Evolutionary conservation across 2,113 vertebrate genomes (phyloP).

Genomic region (Daboia siamensis): DNA sequence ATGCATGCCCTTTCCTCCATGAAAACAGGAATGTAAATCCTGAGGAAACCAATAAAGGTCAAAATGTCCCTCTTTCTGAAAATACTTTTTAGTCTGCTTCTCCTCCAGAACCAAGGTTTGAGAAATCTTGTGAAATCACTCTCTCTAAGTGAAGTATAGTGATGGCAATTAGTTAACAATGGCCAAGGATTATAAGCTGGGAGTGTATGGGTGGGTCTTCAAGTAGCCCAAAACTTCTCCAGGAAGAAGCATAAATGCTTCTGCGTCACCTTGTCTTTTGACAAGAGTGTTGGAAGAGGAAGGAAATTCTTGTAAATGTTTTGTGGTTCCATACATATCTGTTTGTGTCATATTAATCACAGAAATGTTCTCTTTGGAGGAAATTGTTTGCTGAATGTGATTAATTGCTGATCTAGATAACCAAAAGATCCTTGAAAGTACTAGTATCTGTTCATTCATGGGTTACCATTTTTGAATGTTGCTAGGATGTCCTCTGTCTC

Average conservation of each 20-base stretch:
- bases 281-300: slow-evolving; percentile 46
- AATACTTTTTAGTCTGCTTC: not conserved
- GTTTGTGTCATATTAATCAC: slow-evolving; percentile 28
- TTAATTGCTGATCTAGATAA: slow-evolving; percentile 50
- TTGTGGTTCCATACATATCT: slow-evolving; percentile 31
- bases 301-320: slow-evolving; percentile 51
- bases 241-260: not conserved
- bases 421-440: not conserved
- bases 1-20: not conserved
- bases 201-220: not conserved
- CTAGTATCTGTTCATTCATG: not conserved
- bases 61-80: not conserved
- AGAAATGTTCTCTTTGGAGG: slow-evolving; percentile 25
- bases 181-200: not conserved
- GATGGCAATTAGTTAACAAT: not conserved
- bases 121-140: not conserved
- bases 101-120: not conserved
- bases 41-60: not conserved
- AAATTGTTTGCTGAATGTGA: slow-evolving; percentile 39
- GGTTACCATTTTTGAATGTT: not conserved
- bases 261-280: slow-evolving; percentile 8
- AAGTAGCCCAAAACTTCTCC: slow-evolving; percentile 22
- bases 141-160: not conserved
- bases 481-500: not conserved
- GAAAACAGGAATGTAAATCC: not conserved